Conservation (phyloP, 2,113 vertebrate genomes). For the Bothrops jararaca region DNA sequence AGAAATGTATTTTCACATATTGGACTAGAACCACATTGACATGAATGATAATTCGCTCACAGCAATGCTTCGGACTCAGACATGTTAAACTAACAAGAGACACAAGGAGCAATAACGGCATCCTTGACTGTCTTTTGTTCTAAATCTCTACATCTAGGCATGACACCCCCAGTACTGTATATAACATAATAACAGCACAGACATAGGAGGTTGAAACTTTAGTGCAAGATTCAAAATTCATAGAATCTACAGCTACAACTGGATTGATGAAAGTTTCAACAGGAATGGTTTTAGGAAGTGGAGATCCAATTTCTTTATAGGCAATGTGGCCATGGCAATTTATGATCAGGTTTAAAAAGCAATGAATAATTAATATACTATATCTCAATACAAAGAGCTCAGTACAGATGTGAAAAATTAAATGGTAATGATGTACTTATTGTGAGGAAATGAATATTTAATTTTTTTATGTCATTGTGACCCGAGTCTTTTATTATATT, state of each 20-base stretch:
- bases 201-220: neutral
- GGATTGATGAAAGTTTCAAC: no score
- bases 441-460: neutral
- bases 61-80: neutral
- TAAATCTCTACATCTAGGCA: neutral
- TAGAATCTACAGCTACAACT: neutral
- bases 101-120: neutral
- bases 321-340: no score
- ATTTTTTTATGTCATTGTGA: neutral
- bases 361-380: neutral
- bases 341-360: neutral
- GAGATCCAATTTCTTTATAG: no score
- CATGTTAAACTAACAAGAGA: neutral
- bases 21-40: neutral
- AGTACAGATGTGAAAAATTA: neutral
- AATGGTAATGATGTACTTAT: neutral
- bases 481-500: neutral
- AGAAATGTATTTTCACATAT: conserved; percentile 7
- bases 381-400: neutral
- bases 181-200: neutral
- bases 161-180: neutral
- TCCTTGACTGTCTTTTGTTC: neutral
- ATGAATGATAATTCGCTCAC: conserved; percentile 17
- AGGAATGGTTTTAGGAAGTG: no score
- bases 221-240: neutral